Evolutionary conservation across 2,113 vertebrate species (phyloP), one percentile per base, ranked within the genome.

Genomic region (Myiopsitta monachus): DNA sequence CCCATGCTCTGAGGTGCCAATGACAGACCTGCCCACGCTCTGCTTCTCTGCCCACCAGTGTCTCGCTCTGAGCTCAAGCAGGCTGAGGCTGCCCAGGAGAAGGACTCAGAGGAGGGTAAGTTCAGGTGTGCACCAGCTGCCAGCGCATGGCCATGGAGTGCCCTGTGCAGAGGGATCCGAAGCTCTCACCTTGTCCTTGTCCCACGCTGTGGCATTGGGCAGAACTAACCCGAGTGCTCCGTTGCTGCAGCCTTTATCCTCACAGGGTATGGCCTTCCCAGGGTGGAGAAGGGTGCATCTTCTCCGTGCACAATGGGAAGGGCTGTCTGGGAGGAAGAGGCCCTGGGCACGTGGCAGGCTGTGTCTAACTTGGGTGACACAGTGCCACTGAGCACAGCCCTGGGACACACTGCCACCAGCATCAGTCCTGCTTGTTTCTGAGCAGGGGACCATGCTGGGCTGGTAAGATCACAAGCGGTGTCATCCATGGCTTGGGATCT

Each of bases 81-180:
- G 96, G 87, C 95, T 96, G 95, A 97, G 86, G 89, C 90, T 55
- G 39, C 33, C 87, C 92, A 74, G 90, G 88, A 97, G 77, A 95
- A 95, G 82, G 95, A 97, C 46, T 81, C 74, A 31, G 94, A 96
- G 57, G 90, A 96, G 72, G 96, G 96, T 97, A 96, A 97, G 97
- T 97, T 0, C 4, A 83, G 82, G 82, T 64, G 73, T 95, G 87
- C 15, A 4, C 83, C 6, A 11, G 68, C 75, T 92, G 59, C 39
- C 67, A 44, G 54, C 88, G 94, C 92, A 92, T 95, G 95, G 90
- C 63, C 63, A 7, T 10, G 21, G 39, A 90, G 92, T 91, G 63
- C 79, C 88, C 85, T 83, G 57, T 76, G 36, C 67, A 0, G 3
- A 76, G 70, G 92, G 72, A 49, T 91, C 79, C n/a, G 54, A 72